Base-by-base conservation (phyloP, 2,888 invertebrate genomes). In the Callyntrura guangdongensis region DNA sequence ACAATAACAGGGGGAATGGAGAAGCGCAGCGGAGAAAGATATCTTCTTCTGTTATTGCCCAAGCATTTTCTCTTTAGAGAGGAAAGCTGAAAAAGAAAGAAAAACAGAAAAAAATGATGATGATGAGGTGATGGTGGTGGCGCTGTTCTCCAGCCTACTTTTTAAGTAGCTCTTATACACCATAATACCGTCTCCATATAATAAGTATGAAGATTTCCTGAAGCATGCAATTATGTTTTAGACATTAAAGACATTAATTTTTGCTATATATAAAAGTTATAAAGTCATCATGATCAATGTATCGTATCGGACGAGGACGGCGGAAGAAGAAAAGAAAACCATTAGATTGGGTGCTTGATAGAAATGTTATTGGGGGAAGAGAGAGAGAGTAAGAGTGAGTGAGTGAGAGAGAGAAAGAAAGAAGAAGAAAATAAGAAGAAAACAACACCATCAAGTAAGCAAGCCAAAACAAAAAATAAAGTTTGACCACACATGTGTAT, bases 221-320 rank as follows among this genome's bases (percentile, higher is more conserved):
- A 88, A 88, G 88, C 49, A 64, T 72, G 81, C 88, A 88, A 88
- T 88, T 88, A 88, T 81, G 61, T 67, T 72, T 64, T 45, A 22
- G 79, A 86, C 59, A 64, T 64, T 81, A 67, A 86, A 69, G 72
- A 64, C 72, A 88, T 72, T 82, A 88, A 88, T 88, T 88, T 88
- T 47, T 82, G 82, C 49, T 82, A 59, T 77, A 77, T 77, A 53
- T 69, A 69, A 85, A 88, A 88, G 88, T 82, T 88, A 82, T 72
- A 81, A 88, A 88, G 82, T 88, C 88, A 88, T 88, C 82, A 88
- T 82, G 88, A 82, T 88, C 82, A 88, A 82, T 88, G 82, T 88
- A 56, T 88, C 72, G 72, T 72, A 61, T 88, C 79, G 67, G 69
- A 81, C 82, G 47, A 53, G 27, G 20, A 36, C 69, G 36, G 17